phyloP scores from a whole-genome alignment of 1,140 invertebrate genomes.

The Ceratitis capitata region DNA sequence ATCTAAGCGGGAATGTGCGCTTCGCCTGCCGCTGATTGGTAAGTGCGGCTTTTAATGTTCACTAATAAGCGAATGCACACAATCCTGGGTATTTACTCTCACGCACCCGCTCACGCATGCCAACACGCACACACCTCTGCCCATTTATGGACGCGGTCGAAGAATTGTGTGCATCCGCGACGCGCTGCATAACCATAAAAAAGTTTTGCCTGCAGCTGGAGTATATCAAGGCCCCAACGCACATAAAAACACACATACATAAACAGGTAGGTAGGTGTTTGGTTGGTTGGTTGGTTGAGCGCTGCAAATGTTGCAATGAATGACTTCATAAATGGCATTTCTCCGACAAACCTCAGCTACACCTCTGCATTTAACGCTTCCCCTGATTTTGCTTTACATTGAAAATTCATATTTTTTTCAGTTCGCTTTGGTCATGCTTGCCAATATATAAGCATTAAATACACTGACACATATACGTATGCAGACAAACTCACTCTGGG shows the following conservation, averaged over 20 bases:
- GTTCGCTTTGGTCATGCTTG: no score
- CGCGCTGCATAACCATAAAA: not conserved
- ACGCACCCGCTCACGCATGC: slow-evolving; percentile 34
- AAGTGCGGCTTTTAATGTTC: not conserved
- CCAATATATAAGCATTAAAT: not conserved
- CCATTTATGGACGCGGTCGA: slow-evolving; percentile 14
- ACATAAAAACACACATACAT: not conserved
- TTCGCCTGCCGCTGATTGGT: not conserved
- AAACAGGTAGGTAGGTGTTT: no score
- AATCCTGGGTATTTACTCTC: slow-evolving; percentile 5
- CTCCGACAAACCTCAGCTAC: not conserved
- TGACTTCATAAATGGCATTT: slow-evolving; percentile 17
- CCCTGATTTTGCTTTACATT: not conserved
- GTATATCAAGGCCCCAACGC: not conserved
- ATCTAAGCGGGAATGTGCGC: no score
- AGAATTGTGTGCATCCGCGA: not conserved
- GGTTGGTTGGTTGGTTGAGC: not conserved
- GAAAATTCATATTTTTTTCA: not conserved
- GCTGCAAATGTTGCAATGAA: not conserved
- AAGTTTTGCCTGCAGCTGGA: slow-evolving; percentile 19
- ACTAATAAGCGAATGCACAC: not conserved
- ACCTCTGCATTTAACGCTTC: slow-evolving; percentile 3
- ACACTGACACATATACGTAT: not conserved
- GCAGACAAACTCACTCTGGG: not conserved
- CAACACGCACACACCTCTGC: slow-evolving; percentile 31